A percentile compares a stretch with the other conserved stretches of the same genome.
phyloP scores from a whole-genome alignment of 2,797 vertebrate species.

The Micrastur ruficollis region DNA sequence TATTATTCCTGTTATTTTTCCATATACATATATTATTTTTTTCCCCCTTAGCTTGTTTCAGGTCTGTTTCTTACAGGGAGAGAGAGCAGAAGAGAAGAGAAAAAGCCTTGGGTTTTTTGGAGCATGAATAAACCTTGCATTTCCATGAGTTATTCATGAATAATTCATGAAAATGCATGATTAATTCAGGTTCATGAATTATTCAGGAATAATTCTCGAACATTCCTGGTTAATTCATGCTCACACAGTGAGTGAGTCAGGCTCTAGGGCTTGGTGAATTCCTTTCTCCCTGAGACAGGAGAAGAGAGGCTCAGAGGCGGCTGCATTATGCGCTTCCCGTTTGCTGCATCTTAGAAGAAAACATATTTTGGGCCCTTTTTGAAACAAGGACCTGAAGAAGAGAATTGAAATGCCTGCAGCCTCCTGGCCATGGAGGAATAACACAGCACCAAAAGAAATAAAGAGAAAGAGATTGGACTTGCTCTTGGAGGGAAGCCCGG shows the following conservation, averaged over 20 bases:
- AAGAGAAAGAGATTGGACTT: background rate
- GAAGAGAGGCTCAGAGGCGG: background rate
- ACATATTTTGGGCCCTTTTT: background rate
- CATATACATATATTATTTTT: background rate
- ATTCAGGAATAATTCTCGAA: conserved; percentile 68
- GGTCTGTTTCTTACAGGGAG: conserved; percentile 42
- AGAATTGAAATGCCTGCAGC: background rate
- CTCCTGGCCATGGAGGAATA: background rate
- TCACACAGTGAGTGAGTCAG: conserved; percentile 51
- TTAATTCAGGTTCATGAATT: conserved; percentile 67
- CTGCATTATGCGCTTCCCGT: background rate
- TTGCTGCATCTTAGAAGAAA: background rate
- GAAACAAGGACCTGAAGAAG: background rate
- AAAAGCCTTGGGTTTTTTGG: conserved; percentile 46
- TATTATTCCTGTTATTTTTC: conserved; percentile 10
- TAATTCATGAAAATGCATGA: conserved; percentile 69
- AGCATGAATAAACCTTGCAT: conserved; percentile 67
- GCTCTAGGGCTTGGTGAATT: conserved; percentile 50
- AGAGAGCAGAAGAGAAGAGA: background rate
- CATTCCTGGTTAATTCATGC: conserved; percentile 74
- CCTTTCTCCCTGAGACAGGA: conserved; percentile 15
- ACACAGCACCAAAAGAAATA: background rate
- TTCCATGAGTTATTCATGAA: conserved; percentile 67
- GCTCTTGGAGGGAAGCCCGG: background rate
- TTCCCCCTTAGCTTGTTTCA: background rate